Evolutionary conservation across 2,888 invertebrate species (phyloP).

Genomic region (Phortica okadai): DNA sequence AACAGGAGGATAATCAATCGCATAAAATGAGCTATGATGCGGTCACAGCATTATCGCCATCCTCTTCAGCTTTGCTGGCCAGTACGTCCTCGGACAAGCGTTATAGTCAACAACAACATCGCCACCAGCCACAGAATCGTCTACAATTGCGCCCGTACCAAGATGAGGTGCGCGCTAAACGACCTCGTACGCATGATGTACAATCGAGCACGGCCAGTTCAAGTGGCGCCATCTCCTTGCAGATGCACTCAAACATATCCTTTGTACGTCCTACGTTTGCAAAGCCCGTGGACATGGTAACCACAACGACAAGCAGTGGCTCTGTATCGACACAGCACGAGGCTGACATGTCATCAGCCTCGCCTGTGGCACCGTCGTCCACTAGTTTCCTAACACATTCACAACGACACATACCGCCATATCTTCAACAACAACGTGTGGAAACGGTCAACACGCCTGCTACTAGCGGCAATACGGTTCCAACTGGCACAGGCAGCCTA

Average conservation of each 20-base stretch:
- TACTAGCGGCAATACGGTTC: constrained; percentile 36
- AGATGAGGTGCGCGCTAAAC: constrained; percentile 61
- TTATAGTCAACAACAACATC: constrained; percentile 41
- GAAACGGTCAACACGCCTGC: constrained; percentile 49
- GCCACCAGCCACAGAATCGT: constrained; percentile 60
- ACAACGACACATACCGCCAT: constrained; percentile 54
- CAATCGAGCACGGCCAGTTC: constrained; percentile 46
- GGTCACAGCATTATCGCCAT: constrained; percentile 41
- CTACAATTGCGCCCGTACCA: constrained; percentile 63
- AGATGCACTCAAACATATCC: constrained; percentile 64
- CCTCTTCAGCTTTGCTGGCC: constrained; percentile 34
- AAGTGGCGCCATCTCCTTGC: constrained; percentile 38
- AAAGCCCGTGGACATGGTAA: constrained; percentile 67
- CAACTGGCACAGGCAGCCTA: not conserved
- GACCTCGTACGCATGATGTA: constrained; percentile 64
- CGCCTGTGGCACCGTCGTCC: constrained; percentile 40
- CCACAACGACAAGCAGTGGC: constrained; percentile 58
- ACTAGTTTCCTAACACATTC: constrained; percentile 39
- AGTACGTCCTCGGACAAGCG: constrained; percentile 51
- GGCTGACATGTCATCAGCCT: constrained; percentile 42
- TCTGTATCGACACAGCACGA: constrained; percentile 36
- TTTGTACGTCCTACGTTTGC: constrained; percentile 71
- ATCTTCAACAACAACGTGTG: constrained; percentile 50
- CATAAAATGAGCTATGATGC: constrained; percentile 57
- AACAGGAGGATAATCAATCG: constrained; percentile 57